Evolutionary conservation across 2,797 vertebrate genomes (phyloP).

Genomic region (Acipenser oxyrinchus): DNA sequence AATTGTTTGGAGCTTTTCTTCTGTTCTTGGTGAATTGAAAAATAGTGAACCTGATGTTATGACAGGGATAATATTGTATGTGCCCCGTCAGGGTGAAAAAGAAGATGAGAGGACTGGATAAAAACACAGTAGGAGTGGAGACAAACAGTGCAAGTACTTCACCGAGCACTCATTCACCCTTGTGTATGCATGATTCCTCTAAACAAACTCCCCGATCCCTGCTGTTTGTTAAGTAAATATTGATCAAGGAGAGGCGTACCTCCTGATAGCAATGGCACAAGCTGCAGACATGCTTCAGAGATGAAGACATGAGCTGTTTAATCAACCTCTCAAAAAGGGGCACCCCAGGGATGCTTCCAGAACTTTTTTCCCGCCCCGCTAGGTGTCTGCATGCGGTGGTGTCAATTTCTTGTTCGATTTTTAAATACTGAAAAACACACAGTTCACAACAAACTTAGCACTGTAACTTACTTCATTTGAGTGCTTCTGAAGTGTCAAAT

Average conservation of each 20-base stretch:
- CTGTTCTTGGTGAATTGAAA: constrained; percentile 24
- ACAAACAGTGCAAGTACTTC: constrained; percentile 59
- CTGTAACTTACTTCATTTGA: too few relatives aligned
- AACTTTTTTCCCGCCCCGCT: neutral
- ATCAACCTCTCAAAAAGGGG: constrained; percentile 5
- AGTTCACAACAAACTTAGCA: too few relatives aligned
- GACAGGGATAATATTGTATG: constrained; percentile 38
- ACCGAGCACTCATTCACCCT: constrained; percentile 67
- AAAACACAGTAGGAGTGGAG: constrained; percentile 50
- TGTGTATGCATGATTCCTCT: constrained; percentile 63
- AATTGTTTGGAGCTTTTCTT: constrained; percentile 18
- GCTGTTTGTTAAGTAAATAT: constrained; percentile 86
- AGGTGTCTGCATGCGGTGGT: too few relatives aligned
- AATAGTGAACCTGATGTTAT: constrained; percentile 23
- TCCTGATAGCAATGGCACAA: constrained; percentile 63
- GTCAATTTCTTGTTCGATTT: too few relatives aligned
- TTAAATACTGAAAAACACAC: too few relatives aligned
- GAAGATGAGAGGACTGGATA: constrained; percentile 40
- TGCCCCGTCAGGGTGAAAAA: constrained; percentile 42
- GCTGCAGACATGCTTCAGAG: constrained; percentile 39
- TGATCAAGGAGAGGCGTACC: constrained; percentile 78
- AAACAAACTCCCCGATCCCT: constrained; percentile 68
- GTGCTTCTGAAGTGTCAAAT: too few relatives aligned
- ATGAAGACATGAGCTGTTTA: constrained; percentile 23
- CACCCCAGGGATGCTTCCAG: constrained; percentile 7